Evolutionary conservation across 2,888 invertebrate species (phyloP).

Genomic region (Baccha elongata): DNA sequence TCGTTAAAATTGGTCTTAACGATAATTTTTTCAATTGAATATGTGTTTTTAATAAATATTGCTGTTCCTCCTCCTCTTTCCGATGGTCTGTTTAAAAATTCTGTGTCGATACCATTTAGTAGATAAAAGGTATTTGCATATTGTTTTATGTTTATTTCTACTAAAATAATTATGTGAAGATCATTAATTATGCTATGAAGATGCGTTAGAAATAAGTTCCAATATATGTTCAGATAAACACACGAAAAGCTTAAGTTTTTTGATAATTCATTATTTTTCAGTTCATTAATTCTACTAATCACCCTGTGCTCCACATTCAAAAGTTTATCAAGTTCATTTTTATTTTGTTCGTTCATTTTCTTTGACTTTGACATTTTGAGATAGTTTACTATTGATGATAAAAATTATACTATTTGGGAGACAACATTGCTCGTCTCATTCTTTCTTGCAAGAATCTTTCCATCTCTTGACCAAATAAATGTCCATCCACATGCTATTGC

Average conservation of each 20-base stretch:
- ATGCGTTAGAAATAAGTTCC: neutral
- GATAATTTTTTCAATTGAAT: neutral
- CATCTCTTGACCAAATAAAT: constrained; percentile 7
- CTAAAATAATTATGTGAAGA: neutral
- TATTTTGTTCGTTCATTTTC: too few relatives aligned
- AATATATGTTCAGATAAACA: neutral
- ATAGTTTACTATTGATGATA: neutral
- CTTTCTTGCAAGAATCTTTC: constrained; percentile 5
- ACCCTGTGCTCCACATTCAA: constrained; percentile 20
- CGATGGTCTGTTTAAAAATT: neutral
- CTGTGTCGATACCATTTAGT: neutral
- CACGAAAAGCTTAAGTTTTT: neutral
- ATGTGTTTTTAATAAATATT: too few relatives aligned
- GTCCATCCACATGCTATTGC: constrained; percentile 1
- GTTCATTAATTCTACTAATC: neutral
- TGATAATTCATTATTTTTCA: constrained; percentile 2
- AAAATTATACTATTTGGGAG: neutral
- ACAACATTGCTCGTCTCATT: too few relatives aligned
- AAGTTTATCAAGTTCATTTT: constrained; percentile 2
- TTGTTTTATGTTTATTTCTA: too few relatives aligned
- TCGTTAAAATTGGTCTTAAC: too few relatives aligned
- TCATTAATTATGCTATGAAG: neutral
- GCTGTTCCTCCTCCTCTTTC: neutral
- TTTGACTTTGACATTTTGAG: neutral
- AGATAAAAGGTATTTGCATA: neutral